Evolutionary conservation across 37 sponge, comb jelly and placozoan species (phyloP).

Genomic region (Sycon ciliatum): DNA sequence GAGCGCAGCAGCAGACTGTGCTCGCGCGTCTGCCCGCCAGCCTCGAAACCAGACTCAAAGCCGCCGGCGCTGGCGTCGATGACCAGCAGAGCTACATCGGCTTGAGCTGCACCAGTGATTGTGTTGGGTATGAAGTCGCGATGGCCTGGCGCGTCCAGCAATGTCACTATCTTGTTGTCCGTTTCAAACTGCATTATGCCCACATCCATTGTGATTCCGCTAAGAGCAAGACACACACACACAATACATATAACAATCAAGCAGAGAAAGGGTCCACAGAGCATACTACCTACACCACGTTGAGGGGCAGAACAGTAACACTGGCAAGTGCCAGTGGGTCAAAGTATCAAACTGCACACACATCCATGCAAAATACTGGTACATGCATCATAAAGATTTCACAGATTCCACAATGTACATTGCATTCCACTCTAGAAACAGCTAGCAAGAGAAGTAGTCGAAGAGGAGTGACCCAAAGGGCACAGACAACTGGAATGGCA

Average conservation of each 20-base stretch:
- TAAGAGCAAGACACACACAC: not conserved
- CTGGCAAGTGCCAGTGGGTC: too few relatives aligned
- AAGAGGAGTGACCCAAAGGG: too few relatives aligned
- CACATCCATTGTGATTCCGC: conserved; percentile 96
- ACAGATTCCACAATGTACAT: too few relatives aligned
- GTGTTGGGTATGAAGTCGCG: conserved; percentile 90
- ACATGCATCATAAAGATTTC: too few relatives aligned
- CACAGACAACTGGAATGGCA: too few relatives aligned
- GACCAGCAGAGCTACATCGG: conserved; percentile 89
- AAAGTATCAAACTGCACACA: too few relatives aligned
- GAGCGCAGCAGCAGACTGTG: conserved; percentile 85
- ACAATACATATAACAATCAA: not conserved
- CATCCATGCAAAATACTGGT: too few relatives aligned
- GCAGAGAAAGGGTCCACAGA: not conserved
- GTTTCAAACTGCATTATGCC: conserved; percentile 82
- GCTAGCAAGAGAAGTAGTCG: too few relatives aligned
- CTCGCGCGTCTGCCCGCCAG: conserved; percentile 94
- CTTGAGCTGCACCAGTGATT: conserved; percentile 96
- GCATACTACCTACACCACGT: not conserved
- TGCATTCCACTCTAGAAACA: too few relatives aligned
- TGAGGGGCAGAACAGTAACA: too few relatives aligned
- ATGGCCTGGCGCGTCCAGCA: conserved; percentile 92
- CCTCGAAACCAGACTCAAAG: conserved; percentile 98
- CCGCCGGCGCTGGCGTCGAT: conserved; percentile 78
- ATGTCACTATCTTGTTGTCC: conserved; percentile 37